Evolutionary conservation across 1,140 invertebrate species (phyloP).

Genomic region (Halictus rubicundus): DNA sequence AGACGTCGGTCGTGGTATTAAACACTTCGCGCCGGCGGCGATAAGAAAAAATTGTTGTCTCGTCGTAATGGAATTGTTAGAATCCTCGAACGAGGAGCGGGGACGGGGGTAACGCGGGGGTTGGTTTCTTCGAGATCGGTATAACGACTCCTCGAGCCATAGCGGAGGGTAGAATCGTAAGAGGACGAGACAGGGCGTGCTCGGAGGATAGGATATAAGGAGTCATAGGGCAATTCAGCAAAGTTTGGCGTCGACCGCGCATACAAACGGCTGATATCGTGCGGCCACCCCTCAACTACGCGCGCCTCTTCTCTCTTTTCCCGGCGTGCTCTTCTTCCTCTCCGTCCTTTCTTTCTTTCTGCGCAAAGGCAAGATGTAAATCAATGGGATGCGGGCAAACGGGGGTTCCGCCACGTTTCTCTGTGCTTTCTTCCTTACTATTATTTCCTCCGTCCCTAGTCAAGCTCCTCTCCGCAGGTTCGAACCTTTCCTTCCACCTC

Average conservation of each 20-base stretch:
- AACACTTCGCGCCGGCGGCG: too few species aligned
- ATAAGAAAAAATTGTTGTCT: slow-evolving; percentile 3
- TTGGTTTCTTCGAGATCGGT: slow-evolving; percentile 64
- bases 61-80: slow-evolving; percentile 6
- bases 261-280: slow-evolving; percentile 79
- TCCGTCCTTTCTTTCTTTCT: slow-evolving; percentile 47
- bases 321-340: slow-evolving; percentile 28
- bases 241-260: slow-evolving; percentile 77
- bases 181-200: slow-evolving; percentile 47
- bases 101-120: slow-evolving; percentile 7
- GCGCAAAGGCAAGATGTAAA: slow-evolving; percentile 77
- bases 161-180: slow-evolving; percentile 56
- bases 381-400: slow-evolving; percentile 74
- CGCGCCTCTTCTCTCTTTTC: slow-evolving; percentile 33
- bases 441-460: slow-evolving; percentile 55
- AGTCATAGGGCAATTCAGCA: slow-evolving; percentile 79
- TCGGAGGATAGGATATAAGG: slow-evolving; percentile 69
- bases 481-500: slow-evolving; percentile 37
- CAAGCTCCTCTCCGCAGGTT: slow-evolving; percentile 32
- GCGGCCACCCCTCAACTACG: slow-evolving; percentile 53
- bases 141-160: slow-evolving; percentile 56
- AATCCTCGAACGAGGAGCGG: slow-evolving; percentile 12
- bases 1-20: too few species aligned
- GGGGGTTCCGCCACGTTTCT: slow-evolving; percentile 67
- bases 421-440: slow-evolving; percentile 34